Conservation (phyloP, 2,113 vertebrate species). For the Scartelaos histophorus region DNA sequence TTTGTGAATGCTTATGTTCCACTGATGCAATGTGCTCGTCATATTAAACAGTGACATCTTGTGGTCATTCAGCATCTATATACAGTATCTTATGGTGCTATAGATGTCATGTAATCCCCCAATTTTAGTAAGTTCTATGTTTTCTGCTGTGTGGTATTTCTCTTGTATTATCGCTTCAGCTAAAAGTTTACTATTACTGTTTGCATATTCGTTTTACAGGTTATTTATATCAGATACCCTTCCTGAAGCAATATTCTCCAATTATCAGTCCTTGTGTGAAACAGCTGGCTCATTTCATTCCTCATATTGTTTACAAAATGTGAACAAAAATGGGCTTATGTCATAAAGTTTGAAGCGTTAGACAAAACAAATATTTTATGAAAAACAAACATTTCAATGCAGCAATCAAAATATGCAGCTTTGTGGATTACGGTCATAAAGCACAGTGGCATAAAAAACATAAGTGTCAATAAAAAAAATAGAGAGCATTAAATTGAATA, state of each 20-base stretch:
- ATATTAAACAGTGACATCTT: slow-evolving; percentile 61
- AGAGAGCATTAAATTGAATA: too few relatives aligned
- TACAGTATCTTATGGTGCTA: too few relatives aligned
- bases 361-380: too few relatives aligned
- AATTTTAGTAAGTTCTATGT: too few relatives aligned
- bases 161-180: background rate
- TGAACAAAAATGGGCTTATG: too few relatives aligned
- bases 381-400: too few relatives aligned
- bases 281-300: background rate
- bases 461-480: too few relatives aligned
- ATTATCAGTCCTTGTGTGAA: background rate
- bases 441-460: too few relatives aligned
- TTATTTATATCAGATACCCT: background rate
- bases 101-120: too few relatives aligned
- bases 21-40: background rate
- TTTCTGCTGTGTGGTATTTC: background rate
- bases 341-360: too few relatives aligned
- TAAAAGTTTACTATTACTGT: background rate
- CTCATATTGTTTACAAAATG: background rate
- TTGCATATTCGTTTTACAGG: background rate
- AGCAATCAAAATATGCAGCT: background rate
- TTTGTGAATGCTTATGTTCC: background rate
- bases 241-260: background rate
- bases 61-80: slow-evolving; percentile 37
- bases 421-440: background rate